Percentiles rank a stretch among this genome's conserved stretches.
Evolutionary conservation across 2,113 vertebrate genomes (phyloP).

Genomic region (Gallinago media): DNA sequence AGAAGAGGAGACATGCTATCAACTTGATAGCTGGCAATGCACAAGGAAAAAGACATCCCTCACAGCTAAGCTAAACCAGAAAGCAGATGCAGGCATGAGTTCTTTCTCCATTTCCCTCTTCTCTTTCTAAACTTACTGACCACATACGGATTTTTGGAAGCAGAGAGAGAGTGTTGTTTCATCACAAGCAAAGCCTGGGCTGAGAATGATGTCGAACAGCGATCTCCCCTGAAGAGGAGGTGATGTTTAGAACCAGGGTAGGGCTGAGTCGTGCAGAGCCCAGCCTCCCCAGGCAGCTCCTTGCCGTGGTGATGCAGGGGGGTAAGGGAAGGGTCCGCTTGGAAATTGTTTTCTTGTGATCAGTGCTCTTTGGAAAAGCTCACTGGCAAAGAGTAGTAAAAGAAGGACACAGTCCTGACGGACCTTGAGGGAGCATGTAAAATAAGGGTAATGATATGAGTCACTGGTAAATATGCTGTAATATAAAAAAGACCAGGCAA

Average conservation of each 20-base stretch:
- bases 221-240: background rate
- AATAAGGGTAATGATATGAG: background rate
- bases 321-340: background rate
- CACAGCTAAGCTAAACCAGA: background rate
- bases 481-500: background rate
- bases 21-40: background rate
- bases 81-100: background rate
- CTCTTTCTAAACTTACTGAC: background rate
- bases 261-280: background rate
- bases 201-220: background rate
- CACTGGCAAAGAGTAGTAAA: background rate
- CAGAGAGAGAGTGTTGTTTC: background rate
- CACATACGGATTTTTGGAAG: background rate
- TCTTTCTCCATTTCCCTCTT: background rate
- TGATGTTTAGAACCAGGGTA: background rate
- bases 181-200: background rate
- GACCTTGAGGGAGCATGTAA: background rate
- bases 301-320: background rate
- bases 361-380: background rate
- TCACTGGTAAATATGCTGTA: background rate
- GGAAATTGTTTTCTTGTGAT: background rate
- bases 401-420: background rate
- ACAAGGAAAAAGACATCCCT: background rate
- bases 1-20: background rate
- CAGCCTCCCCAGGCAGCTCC: background rate